Base-by-base conservation (phyloP, 2,797 vertebrate species). In the Vireo griseus region DNA sequence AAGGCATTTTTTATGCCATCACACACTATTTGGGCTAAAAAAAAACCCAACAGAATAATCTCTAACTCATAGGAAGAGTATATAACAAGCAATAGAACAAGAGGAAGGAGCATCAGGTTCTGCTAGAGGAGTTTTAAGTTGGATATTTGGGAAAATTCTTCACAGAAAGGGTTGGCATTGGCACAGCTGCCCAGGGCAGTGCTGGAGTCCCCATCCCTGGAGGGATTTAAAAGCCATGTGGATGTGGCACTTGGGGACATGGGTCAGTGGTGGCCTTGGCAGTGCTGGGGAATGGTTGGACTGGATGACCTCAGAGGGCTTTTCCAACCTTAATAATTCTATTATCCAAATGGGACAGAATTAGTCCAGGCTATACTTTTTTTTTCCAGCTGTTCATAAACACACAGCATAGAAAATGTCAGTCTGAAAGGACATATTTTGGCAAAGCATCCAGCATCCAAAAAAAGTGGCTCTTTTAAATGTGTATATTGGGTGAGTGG, bases 171-270 rank as follows among this genome's bases (percentile, higher is more conserved):
- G 13, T 13, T 50, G 13, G 33, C 11, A 26, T 2, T 48, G 28
- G 9, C 1, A 25, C 6, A 44, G 31, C 26, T 68, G 35, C 26
- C 62, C 16, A 37, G n/a, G 55, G 22, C 19, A 62, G 31, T 25
- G 48, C 0, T 37, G 62, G 10, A 21, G 12, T 18, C 10, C 24
- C 37, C 37, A 62, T 21, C 31, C 48, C 22, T 15, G 48, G 11
- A 10, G 37, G n/a, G 28, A 11, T 39, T 48, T 28, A 18, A n/a
- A 25, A 68, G 2, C 13, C 3, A 0, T 18, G 28, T 15, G 62
- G 26, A 50, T 55, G 42, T 62, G 63, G 4, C 63, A 63, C 37
- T 1, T 57, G 63, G 37, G 42, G 71, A 44, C 24, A 13, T 6
- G 48, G 39, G 16, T 3, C 22, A 50, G 35, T n/a, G 55, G 6